Conservation (phyloP, 1,140 invertebrate genomes). For the Drosophila seguyi region DNA sequence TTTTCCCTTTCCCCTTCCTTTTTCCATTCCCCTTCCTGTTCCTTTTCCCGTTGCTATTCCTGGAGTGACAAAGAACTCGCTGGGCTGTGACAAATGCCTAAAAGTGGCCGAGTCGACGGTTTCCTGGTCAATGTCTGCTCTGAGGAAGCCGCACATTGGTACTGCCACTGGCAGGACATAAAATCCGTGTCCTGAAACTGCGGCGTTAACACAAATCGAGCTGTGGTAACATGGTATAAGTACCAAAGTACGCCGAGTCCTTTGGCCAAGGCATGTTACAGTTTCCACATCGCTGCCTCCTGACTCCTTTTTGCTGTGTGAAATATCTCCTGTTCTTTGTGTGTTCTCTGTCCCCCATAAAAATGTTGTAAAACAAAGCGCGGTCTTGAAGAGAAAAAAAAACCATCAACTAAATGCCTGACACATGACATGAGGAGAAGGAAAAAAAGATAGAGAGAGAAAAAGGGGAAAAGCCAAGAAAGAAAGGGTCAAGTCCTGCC, state of each 20-base stretch:
- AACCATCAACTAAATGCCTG: constrained; percentile 28
- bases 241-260: constrained; percentile 14
- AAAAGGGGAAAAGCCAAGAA: not conserved
- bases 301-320: constrained; percentile 43
- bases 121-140: constrained; percentile 29
- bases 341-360: constrained; percentile 31
- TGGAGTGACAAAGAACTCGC: constrained; percentile 53
- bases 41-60: not conserved
- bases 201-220: constrained; percentile 33
- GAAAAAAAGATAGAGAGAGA: not conserved
- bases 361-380: constrained; percentile 73
- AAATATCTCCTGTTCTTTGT: constrained; percentile 38
- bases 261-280: constrained; percentile 2
- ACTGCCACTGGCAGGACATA: not conserved
- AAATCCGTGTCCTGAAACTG: constrained; percentile 8
- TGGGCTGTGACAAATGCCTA: constrained; percentile 57
- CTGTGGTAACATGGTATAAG: not conserved
- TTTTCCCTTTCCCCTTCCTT: not conserved
- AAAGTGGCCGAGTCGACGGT: constrained; percentile 51
- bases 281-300: constrained; percentile 52
- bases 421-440: constrained; percentile 22
- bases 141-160: constrained; percentile 37
- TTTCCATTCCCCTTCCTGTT: not conserved
- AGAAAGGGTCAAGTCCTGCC: not conserved
- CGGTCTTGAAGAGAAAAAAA: no score